Evolutionary conservation across 2,113 vertebrate genomes (phyloP).

Genomic region (Spheniscus mendiculus): DNA sequence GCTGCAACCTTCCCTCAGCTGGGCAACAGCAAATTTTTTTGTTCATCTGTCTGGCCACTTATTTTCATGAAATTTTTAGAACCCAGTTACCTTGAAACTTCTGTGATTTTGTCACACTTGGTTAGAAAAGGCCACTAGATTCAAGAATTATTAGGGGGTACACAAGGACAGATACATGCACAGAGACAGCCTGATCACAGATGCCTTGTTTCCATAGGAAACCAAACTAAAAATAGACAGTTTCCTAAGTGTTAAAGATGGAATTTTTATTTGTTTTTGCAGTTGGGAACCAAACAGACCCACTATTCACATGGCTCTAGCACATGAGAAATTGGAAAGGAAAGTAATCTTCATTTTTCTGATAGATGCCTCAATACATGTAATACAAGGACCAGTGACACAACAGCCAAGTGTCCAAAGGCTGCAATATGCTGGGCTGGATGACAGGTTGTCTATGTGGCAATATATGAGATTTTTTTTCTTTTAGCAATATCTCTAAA

Average conservation of each 20-base stretch:
- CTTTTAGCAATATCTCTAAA: background rate
- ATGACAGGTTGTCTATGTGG: background rate
- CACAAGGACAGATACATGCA: slow-evolving; percentile 65
- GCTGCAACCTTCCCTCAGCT: background rate
- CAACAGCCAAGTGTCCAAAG: background rate
- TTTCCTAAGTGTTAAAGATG: slow-evolving; percentile 69
- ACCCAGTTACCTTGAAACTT: background rate
- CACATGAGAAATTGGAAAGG: slow-evolving; percentile 33
- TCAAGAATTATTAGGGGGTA: slow-evolving; percentile 67
- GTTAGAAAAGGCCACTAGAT: slow-evolving; percentile 18
- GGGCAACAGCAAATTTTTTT: background rate
- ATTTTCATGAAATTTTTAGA: background rate
- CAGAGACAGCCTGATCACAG: slow-evolving; percentile 62
- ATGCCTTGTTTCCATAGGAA: slow-evolving; percentile 70
- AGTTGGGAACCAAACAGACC: slow-evolving; percentile 55
- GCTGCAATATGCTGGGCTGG: background rate
- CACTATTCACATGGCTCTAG: slow-evolving; percentile 48
- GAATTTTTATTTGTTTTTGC: slow-evolving; percentile 70
- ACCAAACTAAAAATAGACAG: slow-evolving; percentile 68
- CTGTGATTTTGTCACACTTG: background rate
- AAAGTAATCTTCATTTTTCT: background rate
- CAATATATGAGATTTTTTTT: background rate
- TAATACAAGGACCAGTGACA: background rate
- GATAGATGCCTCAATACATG: background rate
- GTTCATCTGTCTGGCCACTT: background rate